Evolutionary conservation across 2,797 vertebrate species (phyloP).

Genomic region (Megalops cyprinoides): DNA sequence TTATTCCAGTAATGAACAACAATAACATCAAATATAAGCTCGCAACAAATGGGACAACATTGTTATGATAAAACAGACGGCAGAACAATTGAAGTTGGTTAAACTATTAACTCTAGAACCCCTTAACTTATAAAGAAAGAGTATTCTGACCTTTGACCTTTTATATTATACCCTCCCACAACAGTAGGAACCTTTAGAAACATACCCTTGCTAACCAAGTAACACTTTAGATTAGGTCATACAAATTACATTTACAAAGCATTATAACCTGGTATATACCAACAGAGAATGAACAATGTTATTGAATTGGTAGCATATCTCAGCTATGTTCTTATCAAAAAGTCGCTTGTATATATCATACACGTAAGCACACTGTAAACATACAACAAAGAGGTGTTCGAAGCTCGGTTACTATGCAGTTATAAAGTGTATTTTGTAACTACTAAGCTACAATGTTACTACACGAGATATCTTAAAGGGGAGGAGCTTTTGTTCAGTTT

Average conservation of each 20-base stretch:
- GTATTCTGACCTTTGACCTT: constrained; percentile 51
- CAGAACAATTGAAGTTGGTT: constrained; percentile 45
- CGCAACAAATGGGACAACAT: constrained; percentile 51
- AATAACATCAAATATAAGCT: constrained; percentile 54
- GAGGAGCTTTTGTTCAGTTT: not conserved
- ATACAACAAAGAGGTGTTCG: not conserved
- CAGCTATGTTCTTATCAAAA: not conserved
- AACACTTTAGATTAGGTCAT: constrained; percentile 40
- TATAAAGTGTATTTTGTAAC: constrained; percentile 25
- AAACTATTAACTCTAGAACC: constrained; percentile 53
- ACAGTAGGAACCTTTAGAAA: constrained; percentile 53
- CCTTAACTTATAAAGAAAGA: constrained; percentile 61
- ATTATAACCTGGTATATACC: constrained; percentile 25
- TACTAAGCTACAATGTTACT: constrained; percentile 16
- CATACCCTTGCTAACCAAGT: constrained; percentile 41
- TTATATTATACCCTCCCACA: constrained; percentile 53
- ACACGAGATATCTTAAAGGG: constrained; percentile 16
- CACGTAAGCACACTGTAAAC: constrained; percentile 4
- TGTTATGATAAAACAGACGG: constrained; percentile 46
- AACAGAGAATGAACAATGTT: constrained; percentile 12
- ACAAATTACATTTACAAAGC: constrained; percentile 34
- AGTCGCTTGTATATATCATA: constrained; percentile 7
- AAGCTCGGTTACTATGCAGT: constrained; percentile 10
- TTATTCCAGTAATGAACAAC: constrained; percentile 38
- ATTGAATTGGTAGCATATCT: constrained; percentile 5